Base-by-base conservation (phyloP, 2,888 invertebrate genomes). In the Deilephila porcellus region DNA sequence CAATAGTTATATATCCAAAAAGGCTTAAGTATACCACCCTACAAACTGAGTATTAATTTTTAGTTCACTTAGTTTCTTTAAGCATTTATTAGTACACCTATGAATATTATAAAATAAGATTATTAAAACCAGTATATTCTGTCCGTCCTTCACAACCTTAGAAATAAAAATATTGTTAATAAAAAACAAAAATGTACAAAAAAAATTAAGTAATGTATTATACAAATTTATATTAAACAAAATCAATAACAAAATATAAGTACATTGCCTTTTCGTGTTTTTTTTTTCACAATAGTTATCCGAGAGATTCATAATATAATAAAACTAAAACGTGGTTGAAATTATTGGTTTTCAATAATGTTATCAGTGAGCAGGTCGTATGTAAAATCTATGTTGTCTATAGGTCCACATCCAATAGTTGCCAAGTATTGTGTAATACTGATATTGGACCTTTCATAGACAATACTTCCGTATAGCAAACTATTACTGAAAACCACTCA, bases 131-230 rank as follows among this genome's bases (percentile, higher is more conserved):
- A 75, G 72, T 78, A 76, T 80, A 60, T 78, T 82, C 83, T 81
- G 83, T 84, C 83, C 82, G 76, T 85, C 77, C 81, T 81, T 87
- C 86, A 88, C 88, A 89, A 89, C 88, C 88, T 87, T 85, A 85
- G 60, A 83, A 82, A 82, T 77, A 83, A 82, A 84, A 78, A 79
- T 79, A 79, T 70, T 17, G 60, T 70, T 60, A 82, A 77, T 74
- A 79, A 60, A 67, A 67, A 80, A 77, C 79, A 78, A 79, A 81
- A 77, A 80, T 82, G 81, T 81, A 63, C 78, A 81, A 80, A 84
- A 81, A 77, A 76, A 78, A 75, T 75, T 77, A 75, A 79, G 77
- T 78, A 74, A 81, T 77, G 77, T 74, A 76, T 77, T 74, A 70
- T 76, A 77, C 74, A 71, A 78, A 74, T 80, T 79, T 79, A 80